These are phyloP conservation scores for Zaprionus inermis DNA, from an alignment of 1,140 invertebrate species.

Conservation along the genomic window DNA sequence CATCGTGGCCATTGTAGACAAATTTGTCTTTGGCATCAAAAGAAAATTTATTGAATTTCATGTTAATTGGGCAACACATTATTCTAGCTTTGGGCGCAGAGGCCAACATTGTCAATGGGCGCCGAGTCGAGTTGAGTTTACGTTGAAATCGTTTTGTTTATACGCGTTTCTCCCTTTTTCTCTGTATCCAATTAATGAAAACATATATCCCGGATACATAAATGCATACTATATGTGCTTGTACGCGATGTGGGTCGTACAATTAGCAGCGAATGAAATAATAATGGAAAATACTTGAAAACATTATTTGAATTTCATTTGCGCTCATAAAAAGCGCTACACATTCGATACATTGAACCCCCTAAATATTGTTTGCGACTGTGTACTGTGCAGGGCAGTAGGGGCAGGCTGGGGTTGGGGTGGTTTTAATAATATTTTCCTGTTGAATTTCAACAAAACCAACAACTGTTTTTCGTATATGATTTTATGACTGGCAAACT, in stretches of 20 bases:
- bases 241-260: slow-evolving; percentile 44
- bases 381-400: no score
- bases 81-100: slow-evolving; percentile 35
- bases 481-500: slow-evolving; percentile 47
- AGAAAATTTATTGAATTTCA: slow-evolving; percentile 52
- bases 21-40: slow-evolving; percentile 61
- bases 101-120: slow-evolving; percentile 16
- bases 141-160: slow-evolving; percentile 15
- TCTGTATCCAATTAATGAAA: slow-evolving; percentile 49
- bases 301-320: slow-evolving; percentile 57
- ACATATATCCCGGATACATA: slow-evolving; percentile 31
- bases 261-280: slow-evolving; percentile 64
- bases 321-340: slow-evolving; percentile 44
- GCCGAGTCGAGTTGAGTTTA: neutral
- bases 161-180: slow-evolving; percentile 5
- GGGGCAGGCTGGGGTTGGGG: neutral
- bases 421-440: slow-evolving; percentile 8
- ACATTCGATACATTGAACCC: slow-evolving; percentile 60
- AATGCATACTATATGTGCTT: neutral
- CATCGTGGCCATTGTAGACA: slow-evolving; percentile 18
- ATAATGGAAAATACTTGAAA: slow-evolving; percentile 54
- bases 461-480: slow-evolving; percentile 29
- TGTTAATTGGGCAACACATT: slow-evolving; percentile 71
- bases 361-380: slow-evolving; percentile 17
- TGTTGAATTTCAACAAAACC: slow-evolving; percentile 41